Conservation (phyloP, 2,113 vertebrate species). For the Tichodroma muraria region DNA sequence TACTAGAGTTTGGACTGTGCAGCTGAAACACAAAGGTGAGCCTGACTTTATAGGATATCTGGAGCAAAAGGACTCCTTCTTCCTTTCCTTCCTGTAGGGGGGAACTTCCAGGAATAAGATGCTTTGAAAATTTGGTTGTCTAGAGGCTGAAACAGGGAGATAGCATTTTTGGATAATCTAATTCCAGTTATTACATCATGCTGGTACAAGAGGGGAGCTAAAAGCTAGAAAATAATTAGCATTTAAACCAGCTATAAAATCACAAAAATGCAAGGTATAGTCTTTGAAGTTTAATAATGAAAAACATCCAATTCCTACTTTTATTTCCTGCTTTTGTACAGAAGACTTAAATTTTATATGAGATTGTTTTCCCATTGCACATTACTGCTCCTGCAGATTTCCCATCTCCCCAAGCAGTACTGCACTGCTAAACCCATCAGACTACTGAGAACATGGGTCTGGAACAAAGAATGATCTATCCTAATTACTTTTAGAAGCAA, state of each 20-base stretch:
- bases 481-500: background rate
- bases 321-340: background rate
- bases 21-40: background rate
- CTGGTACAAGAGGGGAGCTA: background rate
- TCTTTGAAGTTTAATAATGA: background rate
- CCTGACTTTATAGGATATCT: background rate
- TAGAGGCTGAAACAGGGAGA: background rate
- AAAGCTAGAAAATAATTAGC: background rate
- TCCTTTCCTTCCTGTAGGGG: background rate
- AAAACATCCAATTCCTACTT: background rate
- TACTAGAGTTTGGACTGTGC: background rate
- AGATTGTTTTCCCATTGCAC: background rate
- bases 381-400: background rate
- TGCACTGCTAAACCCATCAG: background rate
- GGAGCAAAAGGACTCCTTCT: background rate
- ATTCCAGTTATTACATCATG: background rate
- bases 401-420: background rate
- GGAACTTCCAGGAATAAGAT: background rate
- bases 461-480: background rate
- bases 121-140: background rate
- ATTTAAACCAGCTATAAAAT: conserved; percentile 1
- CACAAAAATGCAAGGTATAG: background rate
- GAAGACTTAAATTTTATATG: conserved; percentile 4
- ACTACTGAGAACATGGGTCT: background rate
- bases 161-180: background rate